These are phyloP conservation scores for Karalla daura DNA, from an alignment of 2,797 vertebrate species.

Conservation along the genomic window DNA sequence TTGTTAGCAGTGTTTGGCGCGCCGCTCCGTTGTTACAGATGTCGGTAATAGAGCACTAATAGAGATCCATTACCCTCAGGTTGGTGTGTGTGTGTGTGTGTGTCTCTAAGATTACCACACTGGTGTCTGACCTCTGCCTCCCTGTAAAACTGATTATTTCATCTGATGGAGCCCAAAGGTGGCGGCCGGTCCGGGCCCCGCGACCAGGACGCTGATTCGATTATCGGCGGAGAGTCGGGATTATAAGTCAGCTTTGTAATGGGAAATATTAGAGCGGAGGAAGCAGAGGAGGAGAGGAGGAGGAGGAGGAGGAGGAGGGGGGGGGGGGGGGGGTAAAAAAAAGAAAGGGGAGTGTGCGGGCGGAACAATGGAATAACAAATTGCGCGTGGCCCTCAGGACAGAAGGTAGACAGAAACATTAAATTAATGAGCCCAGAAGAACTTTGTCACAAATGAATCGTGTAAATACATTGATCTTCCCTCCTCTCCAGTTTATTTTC, in stretches of 20 bases:
- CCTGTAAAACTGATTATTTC: conserved; percentile 69
- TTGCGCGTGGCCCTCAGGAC: conserved; percentile 94
- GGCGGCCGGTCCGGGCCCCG: conserved; percentile 30
- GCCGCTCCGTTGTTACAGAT: conserved; percentile 81
- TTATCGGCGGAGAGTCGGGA: conserved; percentile 51
- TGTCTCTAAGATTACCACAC: conserved; percentile 72
- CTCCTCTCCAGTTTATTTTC: conserved; percentile 80
- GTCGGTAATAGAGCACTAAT: conserved; percentile 84
- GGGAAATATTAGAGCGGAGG: conserved; percentile 84
- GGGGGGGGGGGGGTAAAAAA: conserved; percentile 67
- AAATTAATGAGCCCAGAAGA: conserved; percentile 99
- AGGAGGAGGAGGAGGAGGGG: conserved; percentile 61
- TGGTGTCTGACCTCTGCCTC: conserved; percentile 69
- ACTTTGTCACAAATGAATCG: conserved; percentile 98
- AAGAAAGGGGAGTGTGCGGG: too few relatives aligned
- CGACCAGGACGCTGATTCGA: conserved; percentile 45
- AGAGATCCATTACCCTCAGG: conserved; percentile 85
- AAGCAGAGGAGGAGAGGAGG: conserved; percentile 61
- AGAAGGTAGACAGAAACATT: conserved; percentile 99
- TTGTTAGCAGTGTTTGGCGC: conserved; percentile 84
- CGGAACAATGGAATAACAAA: conserved; percentile 93
- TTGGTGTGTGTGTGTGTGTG: conserved; percentile 51
- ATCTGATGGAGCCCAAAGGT: conserved; percentile 69
- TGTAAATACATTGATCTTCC: conserved; percentile 99
- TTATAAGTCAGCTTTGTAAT: conserved; percentile 76